Evolutionary conservation across 2,888 invertebrate genomes (phyloP), one percentile per base, ranked within the genome.

Genomic region (Beris chalybata): DNA sequence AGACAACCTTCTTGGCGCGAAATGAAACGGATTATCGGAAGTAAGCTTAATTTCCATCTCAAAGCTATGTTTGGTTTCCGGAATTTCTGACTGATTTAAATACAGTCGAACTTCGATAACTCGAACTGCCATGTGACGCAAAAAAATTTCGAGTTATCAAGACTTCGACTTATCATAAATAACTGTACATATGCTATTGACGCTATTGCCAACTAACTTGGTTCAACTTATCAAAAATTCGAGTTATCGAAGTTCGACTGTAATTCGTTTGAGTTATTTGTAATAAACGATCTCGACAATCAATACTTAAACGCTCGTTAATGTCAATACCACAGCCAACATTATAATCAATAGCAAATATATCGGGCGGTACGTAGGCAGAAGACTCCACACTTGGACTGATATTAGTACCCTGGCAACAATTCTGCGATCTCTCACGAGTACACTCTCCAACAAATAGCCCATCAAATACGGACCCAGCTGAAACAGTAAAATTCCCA

Each of bases 1-100:
- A 56, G 56, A 56, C 44, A 56, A 22, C 5, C 56, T 11, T 56
- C 56, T 56, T 4, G 43, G 43, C 9, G 38, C 9, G n/a, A 55
- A 55, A 38, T 55, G 13, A 55, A 55, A 55, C 4, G 55, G 55
- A 31, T 31, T 55, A 38, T 55, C 31, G 38, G 29, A 52, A 52
- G 52, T 52, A 29, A 52, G 52, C 22, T 22, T 22, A 22, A 22
- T 52, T 12, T 47, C 47, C 12, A 47, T 47, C 11, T 47, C 5
- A 47, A 47, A 47, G 15, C 22, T 22, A 22, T 22, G 22, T 22
- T 22, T 22, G 22, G 22, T 22, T 47, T 15, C 7, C 15, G 52
- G 52, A 52, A 52, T 52, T 52, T 52, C 52, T 6, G 52, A 52
- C 29, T 52, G 9, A 54, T 54, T 13, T 12, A 31, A 54, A 13